Base-by-base conservation (phyloP, 2,888 invertebrate genomes). In the Nasonia oneida region DNA sequence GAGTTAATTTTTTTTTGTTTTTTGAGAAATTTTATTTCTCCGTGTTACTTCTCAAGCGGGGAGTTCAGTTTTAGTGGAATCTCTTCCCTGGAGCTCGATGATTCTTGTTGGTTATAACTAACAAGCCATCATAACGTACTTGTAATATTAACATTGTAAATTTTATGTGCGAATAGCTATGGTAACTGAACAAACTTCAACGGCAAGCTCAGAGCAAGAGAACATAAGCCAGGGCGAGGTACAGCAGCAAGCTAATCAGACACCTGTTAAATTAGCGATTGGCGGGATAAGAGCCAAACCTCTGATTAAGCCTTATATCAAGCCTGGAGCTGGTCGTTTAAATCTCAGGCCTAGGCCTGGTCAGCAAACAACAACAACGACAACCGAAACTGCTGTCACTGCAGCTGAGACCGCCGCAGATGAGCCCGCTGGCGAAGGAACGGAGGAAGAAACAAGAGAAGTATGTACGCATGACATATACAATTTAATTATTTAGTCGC, bases 291-390 rank as follows among this genome's bases (percentile, higher is more conserved):
- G 96, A 80, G 95, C 96, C 0, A 86, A 86, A 29, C 70, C 75
- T 0, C 3, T 83, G n/a, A 57, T n/a, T 39, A 86, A 86, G 23
- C 76, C 86, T 3, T 23, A 83, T 4, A 93, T 96, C 79, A 94
- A 96, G 83, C 96, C 96, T 0, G 96, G 96, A 2, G 95, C 96
- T 0, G 95, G 96, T 2, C 95, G 96, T 90, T 93, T 96, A 75
- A 96, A 96, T 91, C 92, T 96, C 87, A 95, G 92, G 71, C 93
- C 94, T 82, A 94, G 95, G 90, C 94, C 95, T 1, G 94, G 95
- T 15, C 92, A 94, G 57, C 89, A 91, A 77, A 93, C 91, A 0
- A 91, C 94, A 0, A 94, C 94, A 0, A 94, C 95, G 0, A 70
- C 85, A 15, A 71, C 93, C 94, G 0, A 93, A 94, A 2, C 94